phyloP scores from a whole-genome alignment of 2,888 invertebrate species.

The Parochlus steinenii region DNA sequence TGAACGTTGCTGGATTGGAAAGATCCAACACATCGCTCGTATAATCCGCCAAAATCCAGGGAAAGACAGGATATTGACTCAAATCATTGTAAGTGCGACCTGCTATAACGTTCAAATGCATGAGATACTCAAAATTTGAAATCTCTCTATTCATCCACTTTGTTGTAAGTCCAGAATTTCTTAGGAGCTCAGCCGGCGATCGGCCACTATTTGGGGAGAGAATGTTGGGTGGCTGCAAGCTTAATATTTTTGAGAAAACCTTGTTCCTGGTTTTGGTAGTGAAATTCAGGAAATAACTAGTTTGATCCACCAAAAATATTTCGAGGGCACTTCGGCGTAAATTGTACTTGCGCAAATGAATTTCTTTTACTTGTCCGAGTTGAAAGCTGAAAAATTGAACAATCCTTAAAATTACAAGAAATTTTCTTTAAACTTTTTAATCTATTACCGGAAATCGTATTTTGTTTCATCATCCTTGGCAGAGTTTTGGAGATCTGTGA shows the following conservation, averaged over 20 bases:
- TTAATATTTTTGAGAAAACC: slow-evolving; percentile 40
- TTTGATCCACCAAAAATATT: slow-evolving; percentile 45
- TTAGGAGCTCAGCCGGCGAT: slow-evolving; percentile 41
- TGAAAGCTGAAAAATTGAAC: slow-evolving; percentile 26
- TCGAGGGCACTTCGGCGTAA: slow-evolving; percentile 44
- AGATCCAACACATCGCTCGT: slow-evolving; percentile 54
- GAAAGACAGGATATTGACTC: slow-evolving; percentile 89
- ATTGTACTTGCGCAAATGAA: slow-evolving; percentile 46
- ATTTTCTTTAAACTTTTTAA: slow-evolving; percentile 3
- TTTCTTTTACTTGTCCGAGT: slow-evolving; percentile 38
- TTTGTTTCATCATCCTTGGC: slow-evolving; percentile 34
- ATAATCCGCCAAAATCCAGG: slow-evolving; percentile 71
- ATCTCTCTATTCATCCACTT: slow-evolving; percentile 64
- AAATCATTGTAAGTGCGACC: slow-evolving; percentile 81
- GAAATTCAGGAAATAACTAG: slow-evolving; percentile 47
- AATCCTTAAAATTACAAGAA: slow-evolving; percentile 1
- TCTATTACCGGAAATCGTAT: slow-evolving; percentile 30
- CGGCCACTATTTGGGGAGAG: slow-evolving; percentile 39
- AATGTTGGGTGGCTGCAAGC: slow-evolving; percentile 40
- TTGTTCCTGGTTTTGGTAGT: slow-evolving; percentile 42
- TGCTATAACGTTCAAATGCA: slow-evolving; percentile 67
- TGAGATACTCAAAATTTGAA: slow-evolving; percentile 86
- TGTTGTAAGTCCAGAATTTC: slow-evolving; percentile 40
- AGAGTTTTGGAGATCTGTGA: slow-evolving; percentile 38
- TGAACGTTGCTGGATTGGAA: slow-evolving; percentile 40